Evolutionary conservation across 2,797 vertebrate species (phyloP).

Genomic region (Labeo calbasu): DNA sequence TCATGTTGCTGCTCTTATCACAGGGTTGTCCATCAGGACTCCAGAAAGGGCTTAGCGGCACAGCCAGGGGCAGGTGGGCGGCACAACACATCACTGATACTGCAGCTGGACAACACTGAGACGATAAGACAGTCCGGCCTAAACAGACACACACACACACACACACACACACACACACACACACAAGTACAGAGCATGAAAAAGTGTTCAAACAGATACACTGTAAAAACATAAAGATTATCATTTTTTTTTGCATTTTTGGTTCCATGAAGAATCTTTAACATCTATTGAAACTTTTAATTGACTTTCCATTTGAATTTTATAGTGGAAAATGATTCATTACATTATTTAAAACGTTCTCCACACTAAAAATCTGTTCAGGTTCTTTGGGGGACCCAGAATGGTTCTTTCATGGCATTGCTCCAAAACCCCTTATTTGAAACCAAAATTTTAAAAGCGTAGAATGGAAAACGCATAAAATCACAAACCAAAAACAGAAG

Average conservation of each 20-base stretch:
- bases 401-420: too few species aligned
- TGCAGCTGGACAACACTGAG: constrained; percentile 55
- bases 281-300: not conserved
- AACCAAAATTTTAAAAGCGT: not conserved
- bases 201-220: not conserved
- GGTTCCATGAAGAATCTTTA: not conserved
- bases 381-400: not conserved
- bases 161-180: not conserved
- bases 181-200: constrained; percentile 9
- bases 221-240: not conserved
- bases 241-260: not conserved
- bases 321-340: not conserved
- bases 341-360: not conserved
- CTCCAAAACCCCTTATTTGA: too few species aligned
- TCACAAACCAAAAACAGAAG: not conserved
- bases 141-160: constrained; percentile 34
- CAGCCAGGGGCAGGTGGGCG: constrained; percentile 68
- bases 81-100: constrained; percentile 57
- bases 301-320: not conserved
- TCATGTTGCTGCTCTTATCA: constrained; percentile 75
- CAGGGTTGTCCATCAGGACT: constrained; percentile 71
- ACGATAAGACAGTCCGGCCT: constrained; percentile 49
- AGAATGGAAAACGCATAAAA: not conserved
- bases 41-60: constrained; percentile 71
- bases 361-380: not conserved